phyloP scores from a whole-genome alignment of 1,140 invertebrate species.

The Drosophila nigrodunni region DNA sequence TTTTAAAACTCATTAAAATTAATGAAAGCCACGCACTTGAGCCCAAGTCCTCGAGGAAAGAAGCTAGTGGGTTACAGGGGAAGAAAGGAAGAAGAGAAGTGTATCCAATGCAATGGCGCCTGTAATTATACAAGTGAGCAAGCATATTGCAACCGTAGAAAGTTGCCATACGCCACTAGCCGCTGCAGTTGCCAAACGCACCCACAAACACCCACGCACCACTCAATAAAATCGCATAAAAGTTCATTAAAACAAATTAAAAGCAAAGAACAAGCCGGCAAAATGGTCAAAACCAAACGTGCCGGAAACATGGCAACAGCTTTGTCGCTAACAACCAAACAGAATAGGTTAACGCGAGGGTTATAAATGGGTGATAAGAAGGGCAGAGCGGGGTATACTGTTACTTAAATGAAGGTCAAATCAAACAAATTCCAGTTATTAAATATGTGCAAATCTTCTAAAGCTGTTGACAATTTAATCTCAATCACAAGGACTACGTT shows the following conservation, averaged over 20 bases:
- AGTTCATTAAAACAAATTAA: conserved; percentile 83
- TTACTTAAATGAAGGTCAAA: conserved; percentile 9
- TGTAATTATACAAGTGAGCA: conserved; percentile 81
- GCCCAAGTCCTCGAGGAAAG: conserved; percentile 24
- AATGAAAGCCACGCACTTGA: conserved; percentile 82
- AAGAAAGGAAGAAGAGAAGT: not conserved
- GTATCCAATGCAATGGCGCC: conserved; percentile 70
- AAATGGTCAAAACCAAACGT: conserved; percentile 68
- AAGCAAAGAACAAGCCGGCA: conserved; percentile 64
- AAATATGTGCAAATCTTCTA: too few species aligned
- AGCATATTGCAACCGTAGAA: conserved; percentile 69
- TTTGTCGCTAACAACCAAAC: conserved; percentile 21
- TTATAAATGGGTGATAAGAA: not conserved
- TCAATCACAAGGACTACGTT: too few species aligned
- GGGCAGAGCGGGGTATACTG: too few species aligned
- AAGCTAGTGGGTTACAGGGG: not conserved
- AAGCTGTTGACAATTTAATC: too few species aligned
- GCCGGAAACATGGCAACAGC: conserved; percentile 68
- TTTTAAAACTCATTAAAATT: conserved; percentile 83
- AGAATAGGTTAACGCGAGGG: not conserved
- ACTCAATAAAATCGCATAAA: conserved; percentile 68
- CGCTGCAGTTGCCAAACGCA: too few species aligned
- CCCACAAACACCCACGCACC: not conserved
- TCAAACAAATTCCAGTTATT: not conserved
- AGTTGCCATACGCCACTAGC: not conserved